Conservation (phyloP, 2,113 vertebrate genomes). For the Athene cunicularia region DNA sequence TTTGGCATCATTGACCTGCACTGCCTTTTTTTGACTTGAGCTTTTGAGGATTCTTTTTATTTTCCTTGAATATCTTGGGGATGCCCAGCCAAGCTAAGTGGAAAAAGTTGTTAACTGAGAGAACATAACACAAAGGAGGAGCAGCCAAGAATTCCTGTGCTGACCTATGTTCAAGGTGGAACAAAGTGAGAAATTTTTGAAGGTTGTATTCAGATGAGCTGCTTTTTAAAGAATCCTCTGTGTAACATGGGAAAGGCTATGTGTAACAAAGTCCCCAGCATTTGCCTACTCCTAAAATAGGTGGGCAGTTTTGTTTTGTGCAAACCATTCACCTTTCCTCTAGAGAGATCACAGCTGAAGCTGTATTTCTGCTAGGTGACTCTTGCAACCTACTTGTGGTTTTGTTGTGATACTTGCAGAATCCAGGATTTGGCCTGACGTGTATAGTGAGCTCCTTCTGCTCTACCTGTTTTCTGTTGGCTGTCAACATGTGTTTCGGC, state of each 20-base stretch:
- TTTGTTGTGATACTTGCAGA: background rate
- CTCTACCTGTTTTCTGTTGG: background rate
- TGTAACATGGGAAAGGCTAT: background rate
- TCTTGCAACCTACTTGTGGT: background rate
- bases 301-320: background rate
- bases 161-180: background rate
- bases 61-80: background rate
- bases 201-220: background rate
- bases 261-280: background rate
- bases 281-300: background rate
- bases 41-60: background rate
- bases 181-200: background rate
- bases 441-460: background rate
- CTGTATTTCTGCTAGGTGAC: background rate
- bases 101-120: background rate
- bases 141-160: background rate
- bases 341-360: background rate
- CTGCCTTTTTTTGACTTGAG: constrained; percentile 2
- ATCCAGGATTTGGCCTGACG: background rate
- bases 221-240: background rate
- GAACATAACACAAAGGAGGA: background rate
- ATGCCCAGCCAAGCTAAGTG: background rate
- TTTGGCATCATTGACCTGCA: background rate
- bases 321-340: background rate
- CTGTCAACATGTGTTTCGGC: background rate